Evolutionary conservation across 2,113 vertebrate species (phyloP).

Genomic region (Leiothrix lutea): DNA sequence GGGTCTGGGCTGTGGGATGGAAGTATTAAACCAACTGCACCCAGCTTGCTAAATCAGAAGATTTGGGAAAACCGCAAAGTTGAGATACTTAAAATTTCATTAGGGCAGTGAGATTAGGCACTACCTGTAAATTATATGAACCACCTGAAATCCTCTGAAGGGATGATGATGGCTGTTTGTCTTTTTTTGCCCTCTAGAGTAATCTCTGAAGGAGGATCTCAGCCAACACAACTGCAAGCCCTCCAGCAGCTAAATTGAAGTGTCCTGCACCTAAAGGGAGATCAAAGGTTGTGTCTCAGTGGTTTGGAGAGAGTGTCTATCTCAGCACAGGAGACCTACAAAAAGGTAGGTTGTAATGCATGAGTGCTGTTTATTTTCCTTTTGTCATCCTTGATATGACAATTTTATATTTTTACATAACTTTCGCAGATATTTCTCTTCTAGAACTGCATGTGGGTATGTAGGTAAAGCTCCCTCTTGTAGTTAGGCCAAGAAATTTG

Average conservation of each 20-base stretch:
- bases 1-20: neutral
- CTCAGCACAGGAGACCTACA: neutral
- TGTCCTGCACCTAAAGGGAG: neutral
- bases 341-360: neutral
- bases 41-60: neutral
- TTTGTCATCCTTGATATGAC: neutral
- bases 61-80: neutral
- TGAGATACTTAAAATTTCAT: neutral
- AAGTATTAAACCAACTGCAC: neutral
- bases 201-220: neutral
- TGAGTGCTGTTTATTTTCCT: neutral
- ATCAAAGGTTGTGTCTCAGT: rapidly evolving
- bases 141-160: neutral
- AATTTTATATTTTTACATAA: neutral
- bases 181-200: neutral
- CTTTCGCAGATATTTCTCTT: neutral
- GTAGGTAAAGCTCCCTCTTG: neutral
- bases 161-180: neutral
- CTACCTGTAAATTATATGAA: neutral
- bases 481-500: neutral
- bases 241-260: neutral
- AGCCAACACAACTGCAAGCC: neutral
- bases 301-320: rapidly evolving
- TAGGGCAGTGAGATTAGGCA: neutral
- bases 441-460: neutral